Conservation (phyloP, 2,888 invertebrate species). For the Philhelius pedissequus region DNA sequence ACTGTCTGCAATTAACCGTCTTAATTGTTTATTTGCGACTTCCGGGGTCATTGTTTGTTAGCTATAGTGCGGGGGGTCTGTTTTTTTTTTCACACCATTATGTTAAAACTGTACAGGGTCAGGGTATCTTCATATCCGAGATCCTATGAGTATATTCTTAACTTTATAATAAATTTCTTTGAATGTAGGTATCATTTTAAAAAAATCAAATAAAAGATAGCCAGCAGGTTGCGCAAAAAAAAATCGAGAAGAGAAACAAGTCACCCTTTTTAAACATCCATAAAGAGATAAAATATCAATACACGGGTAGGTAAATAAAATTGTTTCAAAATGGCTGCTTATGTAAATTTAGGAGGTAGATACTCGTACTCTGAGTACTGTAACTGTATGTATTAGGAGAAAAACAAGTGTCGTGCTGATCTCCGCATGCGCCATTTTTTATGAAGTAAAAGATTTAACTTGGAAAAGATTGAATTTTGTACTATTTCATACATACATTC, state of each 20-base stretch:
- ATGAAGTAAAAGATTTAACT: background rate
- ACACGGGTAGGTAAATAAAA: background rate
- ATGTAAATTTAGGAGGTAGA: too few relatives aligned
- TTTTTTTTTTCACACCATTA: background rate
- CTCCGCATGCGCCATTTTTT: background rate
- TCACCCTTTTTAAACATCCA: background rate
- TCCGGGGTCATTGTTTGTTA: constrained; percentile 32
- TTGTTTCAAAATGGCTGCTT: constrained; percentile 51
- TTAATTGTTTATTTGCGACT: constrained; percentile 60
- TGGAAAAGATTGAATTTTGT: background rate
- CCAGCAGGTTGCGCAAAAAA: background rate
- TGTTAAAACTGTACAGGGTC: constrained; percentile 2
- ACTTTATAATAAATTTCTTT: background rate
- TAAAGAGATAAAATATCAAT: background rate
- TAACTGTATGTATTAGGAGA: background rate
- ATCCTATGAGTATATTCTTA: background rate
- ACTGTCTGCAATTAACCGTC: constrained; percentile 33
- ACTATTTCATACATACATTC: too few relatives aligned
- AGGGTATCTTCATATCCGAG: background rate
- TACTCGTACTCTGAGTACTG: too few relatives aligned
- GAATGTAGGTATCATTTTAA: background rate
- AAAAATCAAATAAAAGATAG: background rate
- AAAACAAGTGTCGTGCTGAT: background rate
- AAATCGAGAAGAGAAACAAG: background rate
- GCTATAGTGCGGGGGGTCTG: constrained; percentile 47